Conservation (phyloP, 2,113 vertebrate species). For the Tragelaphus strepsiceros region DNA sequence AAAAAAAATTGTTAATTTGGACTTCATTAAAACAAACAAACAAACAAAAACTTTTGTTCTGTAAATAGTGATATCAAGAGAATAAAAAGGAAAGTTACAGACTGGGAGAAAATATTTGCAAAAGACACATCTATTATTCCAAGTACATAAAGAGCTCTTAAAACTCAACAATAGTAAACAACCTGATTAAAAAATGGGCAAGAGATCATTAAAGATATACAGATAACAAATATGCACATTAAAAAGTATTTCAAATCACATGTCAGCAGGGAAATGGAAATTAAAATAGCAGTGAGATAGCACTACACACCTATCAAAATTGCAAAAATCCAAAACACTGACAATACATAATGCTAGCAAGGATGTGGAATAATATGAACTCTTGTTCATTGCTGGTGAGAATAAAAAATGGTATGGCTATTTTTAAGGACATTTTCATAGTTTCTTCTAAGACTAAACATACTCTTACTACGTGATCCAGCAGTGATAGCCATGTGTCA, state of each 20-base stretch:
- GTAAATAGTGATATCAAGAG: neutral
- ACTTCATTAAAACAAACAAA: neutral
- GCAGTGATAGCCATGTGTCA: neutral
- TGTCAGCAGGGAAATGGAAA: neutral
- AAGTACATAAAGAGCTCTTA: neutral
- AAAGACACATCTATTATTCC: neutral
- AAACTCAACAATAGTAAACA: neutral
- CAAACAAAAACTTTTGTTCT: neutral
- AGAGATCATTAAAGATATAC: neutral
- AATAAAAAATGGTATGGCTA: neutral
- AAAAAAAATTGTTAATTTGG: neutral
- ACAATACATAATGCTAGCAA: neutral
- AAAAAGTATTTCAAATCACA: neutral
- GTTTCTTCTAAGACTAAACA: neutral
- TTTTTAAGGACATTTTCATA: neutral
- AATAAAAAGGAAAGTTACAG: neutral
- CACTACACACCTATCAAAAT: neutral
- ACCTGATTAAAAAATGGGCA: neutral
- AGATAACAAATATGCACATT: neutral
- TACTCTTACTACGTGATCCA: neutral
- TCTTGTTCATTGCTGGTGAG: neutral
- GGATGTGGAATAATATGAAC: neutral
- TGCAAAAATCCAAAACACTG: neutral
- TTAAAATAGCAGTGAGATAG: neutral
- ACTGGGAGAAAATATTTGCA: neutral